A percentile compares a stretch with the other conserved stretches of the same genome.
Conservation (phyloP, 2,888 invertebrate species). For the Nymphalis urticae region DNA sequence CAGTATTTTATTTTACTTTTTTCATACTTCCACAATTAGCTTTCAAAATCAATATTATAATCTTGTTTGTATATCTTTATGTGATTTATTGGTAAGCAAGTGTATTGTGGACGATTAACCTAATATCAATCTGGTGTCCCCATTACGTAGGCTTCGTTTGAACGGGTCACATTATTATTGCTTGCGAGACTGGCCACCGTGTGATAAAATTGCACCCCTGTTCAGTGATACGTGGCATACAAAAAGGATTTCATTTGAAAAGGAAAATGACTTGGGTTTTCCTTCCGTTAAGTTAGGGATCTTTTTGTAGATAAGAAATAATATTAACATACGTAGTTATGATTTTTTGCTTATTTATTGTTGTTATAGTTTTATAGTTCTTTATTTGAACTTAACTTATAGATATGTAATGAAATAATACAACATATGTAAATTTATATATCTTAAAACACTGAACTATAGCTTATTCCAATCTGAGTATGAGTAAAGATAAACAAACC, state of each 20-base stretch:
- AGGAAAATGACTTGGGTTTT: constrained; percentile 1
- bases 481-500: too few relatives aligned
- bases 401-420: too few relatives aligned
- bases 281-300: not conserved
- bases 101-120: too few relatives aligned
- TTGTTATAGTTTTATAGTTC: not conserved
- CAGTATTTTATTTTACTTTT: too few relatives aligned
- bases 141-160: constrained; percentile 4
- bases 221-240: constrained; percentile 9
- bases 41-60: too few relatives aligned
- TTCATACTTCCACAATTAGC: too few relatives aligned
- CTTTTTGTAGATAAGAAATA: not conserved
- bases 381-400: too few relatives aligned
- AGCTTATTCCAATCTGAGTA: too few relatives aligned
- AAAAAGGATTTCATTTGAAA: not conserved
- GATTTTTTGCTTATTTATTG: not conserved
- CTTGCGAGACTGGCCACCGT: constrained; percentile 1
- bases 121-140: constrained; percentile 4
- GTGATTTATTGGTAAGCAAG: too few relatives aligned
- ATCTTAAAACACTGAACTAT: too few relatives aligned
- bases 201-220: constrained; percentile 13
- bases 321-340: not conserved
- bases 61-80: too few relatives aligned
- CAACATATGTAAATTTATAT: too few relatives aligned
- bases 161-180: constrained; percentile 6